Base-by-base conservation (phyloP, 2,797 vertebrate genomes). In the Acanthiza pusilla region DNA sequence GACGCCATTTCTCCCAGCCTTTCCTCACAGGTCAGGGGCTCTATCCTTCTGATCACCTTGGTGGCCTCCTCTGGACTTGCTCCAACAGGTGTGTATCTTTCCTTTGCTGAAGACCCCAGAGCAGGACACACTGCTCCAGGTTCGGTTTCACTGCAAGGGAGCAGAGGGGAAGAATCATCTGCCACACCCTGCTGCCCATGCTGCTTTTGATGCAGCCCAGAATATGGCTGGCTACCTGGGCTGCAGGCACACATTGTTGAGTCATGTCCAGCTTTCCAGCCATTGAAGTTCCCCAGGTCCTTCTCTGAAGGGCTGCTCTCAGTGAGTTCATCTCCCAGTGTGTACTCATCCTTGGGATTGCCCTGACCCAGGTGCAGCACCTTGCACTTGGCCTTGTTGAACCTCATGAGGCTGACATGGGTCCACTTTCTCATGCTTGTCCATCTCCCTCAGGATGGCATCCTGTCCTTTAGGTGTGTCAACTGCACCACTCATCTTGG, bases 191-290 rank as follows among this genome's bases (percentile, higher is more conserved):
- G 13, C 29, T 67, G 32, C 42, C 21, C 27, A 20, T 2, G 1
- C 16, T 50, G 7, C 36, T 62, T 77, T 60, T 36, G 16, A 23
- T 80, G 34, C 25, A 90, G 45, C 13, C 16, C 34, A 72, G 7
- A 9, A 20, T 16, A 50, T 5, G 4, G 6, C 13, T 1, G 1
- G 11, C 27, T 73, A 43, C 88, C 57, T 82, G 57, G 27, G 38
- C 42, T 75, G 57, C 2, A 4, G 53, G 16, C 1, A 1, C 32
- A 62, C 8, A 16, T 13, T 57, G 16, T 8, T 0, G 0, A 12
- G 11, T 50, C 16, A 66, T 14, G 21, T 48, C 7, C 30, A 53
- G 34, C 11, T 57, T 75, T 58, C 53, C 32, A 57, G 3, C 8
- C 23, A 48, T 14, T 47, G 48, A 54, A 83, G 17, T 8, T 34